Evolutionary conservation across 35 echinoderm and acorn worm genomes (phyloP), one percentile per base, ranked within the genome.

Genomic region (Eucidaris tribuloides): DNA sequence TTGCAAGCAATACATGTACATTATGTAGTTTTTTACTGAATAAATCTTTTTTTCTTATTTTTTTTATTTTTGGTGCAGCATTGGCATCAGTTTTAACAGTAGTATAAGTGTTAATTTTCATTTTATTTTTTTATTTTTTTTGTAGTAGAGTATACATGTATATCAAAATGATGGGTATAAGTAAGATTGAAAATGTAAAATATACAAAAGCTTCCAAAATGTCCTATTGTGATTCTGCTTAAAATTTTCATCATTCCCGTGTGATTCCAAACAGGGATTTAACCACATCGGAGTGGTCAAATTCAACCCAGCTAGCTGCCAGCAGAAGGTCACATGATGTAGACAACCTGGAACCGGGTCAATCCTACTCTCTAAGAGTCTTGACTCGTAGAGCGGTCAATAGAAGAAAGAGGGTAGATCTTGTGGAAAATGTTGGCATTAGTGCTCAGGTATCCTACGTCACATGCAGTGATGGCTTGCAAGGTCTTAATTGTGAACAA

Each of bases 401-500:
- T 42, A 65, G 79, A 0, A 83, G 50, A 35, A 72, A 66, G 37
- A 46, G 58, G 9, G 30, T 32, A 34, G 81, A 43, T 1, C 42
- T 63, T 31, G 88, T 60, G 13, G 49, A 11, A 24, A 74, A 77
- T 77, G 44, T 90, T 5, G 88, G 88, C 42, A 83, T 83, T 3
- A 90, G 88, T 78, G 65, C 81, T 7, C 31, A 68, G 11, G 81
- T 90, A 1, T 59, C 52, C 2, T 77, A 77, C 48, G 65, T 62
- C 2, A 90, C 88, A 17, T 90, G 88, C 30, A 48, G 29, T 28
- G 60, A 64, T 17, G 81, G 81, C 18, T 39, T 36, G 29, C 42
- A 83, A 72, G 88, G 88, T 42, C 65, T 83, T 20, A 90, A 90
- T 54, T 90, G 88, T 27, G 88, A 90, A 84, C 30, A 62, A 65